Evolutionary conservation across 1,140 invertebrate genomes (phyloP).

Genomic region (Monomorium pharaonis): DNA sequence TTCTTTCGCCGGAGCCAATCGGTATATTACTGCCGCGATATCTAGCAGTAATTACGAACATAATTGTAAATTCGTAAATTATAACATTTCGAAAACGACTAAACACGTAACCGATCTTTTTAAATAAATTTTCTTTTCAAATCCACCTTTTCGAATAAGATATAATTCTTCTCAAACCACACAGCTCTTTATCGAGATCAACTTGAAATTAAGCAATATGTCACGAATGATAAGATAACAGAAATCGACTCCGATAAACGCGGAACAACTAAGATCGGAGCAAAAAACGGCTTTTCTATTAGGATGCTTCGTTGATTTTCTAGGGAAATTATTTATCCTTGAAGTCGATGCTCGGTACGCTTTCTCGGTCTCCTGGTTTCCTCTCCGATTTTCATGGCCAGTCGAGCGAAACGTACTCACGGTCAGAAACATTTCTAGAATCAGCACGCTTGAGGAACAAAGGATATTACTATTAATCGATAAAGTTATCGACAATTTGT

Average conservation of each 20-base stretch:
- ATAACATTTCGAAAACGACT: background rate
- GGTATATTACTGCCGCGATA: slow-evolving; percentile 20
- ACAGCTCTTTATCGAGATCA: background rate
- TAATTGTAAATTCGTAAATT: slow-evolving; percentile 13
- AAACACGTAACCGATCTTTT: background rate
- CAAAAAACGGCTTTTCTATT: background rate
- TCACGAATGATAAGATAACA: background rate
- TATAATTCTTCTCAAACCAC: background rate
- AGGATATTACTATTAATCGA: slow-evolving; percentile 26
- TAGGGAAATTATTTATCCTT: slow-evolving; percentile 57
- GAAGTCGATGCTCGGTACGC: slow-evolving; percentile 42
- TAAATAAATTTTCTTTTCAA: background rate
- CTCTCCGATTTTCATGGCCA: slow-evolving; percentile 58
- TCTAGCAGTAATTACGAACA: slow-evolving; percentile 9
- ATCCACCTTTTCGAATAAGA: background rate
- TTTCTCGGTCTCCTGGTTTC: slow-evolving; percentile 58
- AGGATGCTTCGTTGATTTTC: slow-evolving; percentile 42
- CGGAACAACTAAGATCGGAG: background rate
- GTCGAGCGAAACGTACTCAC: slow-evolving; percentile 66
- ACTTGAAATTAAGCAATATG: background rate
- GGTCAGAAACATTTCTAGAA: slow-evolving; percentile 61
- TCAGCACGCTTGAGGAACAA: slow-evolving; percentile 35
- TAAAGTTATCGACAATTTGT: background rate
- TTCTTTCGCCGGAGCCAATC: slow-evolving; percentile 37
- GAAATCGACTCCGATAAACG: background rate